Base-by-base conservation (phyloP, 2,113 vertebrate species). In the Oplegnathus fasciatus region DNA sequence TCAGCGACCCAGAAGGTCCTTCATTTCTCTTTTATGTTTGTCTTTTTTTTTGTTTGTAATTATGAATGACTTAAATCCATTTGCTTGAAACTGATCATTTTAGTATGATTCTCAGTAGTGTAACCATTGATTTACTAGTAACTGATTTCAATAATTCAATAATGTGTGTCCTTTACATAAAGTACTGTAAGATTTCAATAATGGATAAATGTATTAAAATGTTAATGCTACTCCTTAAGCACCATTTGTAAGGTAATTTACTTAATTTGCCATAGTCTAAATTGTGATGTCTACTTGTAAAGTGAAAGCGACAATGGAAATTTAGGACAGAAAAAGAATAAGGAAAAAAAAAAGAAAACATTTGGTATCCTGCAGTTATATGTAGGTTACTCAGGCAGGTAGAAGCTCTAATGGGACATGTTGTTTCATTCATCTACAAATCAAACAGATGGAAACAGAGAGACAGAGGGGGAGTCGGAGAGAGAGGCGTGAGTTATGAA, bases 321-420 rank as follows among this genome's bases (percentile, higher is more conserved):
- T 58, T 64, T 40, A 62, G 32, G 65, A n/a, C 24, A 69, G 20
- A 30, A 42, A 32, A 55, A 9, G 40, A 32, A 50, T 11, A 14
- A 60, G 58, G 52, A 54, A 26, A 11, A 52, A 42, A 60, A 74
- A 76, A 75, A 46, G 3, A 44, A 44, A 62, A 70, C 18, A 75
- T 70, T 87, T 67, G 68, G 11, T 86, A 52, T 86, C 37, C n/a
- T 30, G 42, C 77, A 42, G 73, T 75, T 69, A 42, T 85, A 90
- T 83, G 86, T 89, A 83, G 88, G 83, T 91, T 85, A 90, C 46
- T 68, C 62, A 83, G 60, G 44, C 69, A 92, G 82, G 77, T 89
- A 65, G 79, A 46, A 5, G 20, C 82, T 86, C 86, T 75, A 73
- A 88, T 79, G 87, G 82, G 82, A 82, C 55, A 4, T 34, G 58